Conservation (phyloP, 2,113 vertebrate genomes). For the Oplegnathus fasciatus region DNA sequence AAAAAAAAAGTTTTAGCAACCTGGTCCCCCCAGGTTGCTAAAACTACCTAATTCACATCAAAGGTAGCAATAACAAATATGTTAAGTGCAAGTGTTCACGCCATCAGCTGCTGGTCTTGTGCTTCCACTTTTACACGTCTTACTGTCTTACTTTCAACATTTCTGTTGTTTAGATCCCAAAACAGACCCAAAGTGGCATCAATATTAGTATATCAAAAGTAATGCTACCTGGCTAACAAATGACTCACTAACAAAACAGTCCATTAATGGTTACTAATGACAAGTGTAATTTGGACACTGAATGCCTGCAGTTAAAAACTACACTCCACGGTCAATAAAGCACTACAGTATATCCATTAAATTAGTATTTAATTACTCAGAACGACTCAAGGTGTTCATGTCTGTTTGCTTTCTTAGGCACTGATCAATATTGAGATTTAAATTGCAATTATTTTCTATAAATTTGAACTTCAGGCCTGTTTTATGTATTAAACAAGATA, state of each 20-base stretch:
- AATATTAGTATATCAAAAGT: background rate
- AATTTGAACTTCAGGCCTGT: background rate
- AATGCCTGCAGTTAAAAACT: background rate
- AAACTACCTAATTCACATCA: too few relatives aligned
- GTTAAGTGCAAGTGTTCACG: too few relatives aligned
- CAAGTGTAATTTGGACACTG: background rate
- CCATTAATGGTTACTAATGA: too few relatives aligned
- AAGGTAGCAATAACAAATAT: too few relatives aligned
- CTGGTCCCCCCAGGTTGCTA: too few relatives aligned
- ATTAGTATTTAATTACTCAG: too few relatives aligned
- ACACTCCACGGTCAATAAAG: background rate
- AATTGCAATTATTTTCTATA: background rate
- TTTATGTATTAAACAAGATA: background rate
- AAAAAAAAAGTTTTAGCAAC: too few relatives aligned
- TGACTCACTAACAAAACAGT: background rate
- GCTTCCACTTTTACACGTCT: background rate
- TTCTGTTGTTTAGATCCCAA: background rate
- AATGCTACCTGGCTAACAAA: background rate
- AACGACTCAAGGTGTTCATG: too few relatives aligned
- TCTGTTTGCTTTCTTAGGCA: too few relatives aligned
- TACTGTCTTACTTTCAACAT: background rate
- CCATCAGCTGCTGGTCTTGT: too few relatives aligned
- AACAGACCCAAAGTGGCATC: background rate
- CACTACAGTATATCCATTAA: background rate
- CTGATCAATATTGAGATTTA: background rate